Percentiles rank a stretch among this genome's conserved stretches.
Conservation (phyloP, 2,113 vertebrate species). For the Cnemophilus loriae region DNA sequence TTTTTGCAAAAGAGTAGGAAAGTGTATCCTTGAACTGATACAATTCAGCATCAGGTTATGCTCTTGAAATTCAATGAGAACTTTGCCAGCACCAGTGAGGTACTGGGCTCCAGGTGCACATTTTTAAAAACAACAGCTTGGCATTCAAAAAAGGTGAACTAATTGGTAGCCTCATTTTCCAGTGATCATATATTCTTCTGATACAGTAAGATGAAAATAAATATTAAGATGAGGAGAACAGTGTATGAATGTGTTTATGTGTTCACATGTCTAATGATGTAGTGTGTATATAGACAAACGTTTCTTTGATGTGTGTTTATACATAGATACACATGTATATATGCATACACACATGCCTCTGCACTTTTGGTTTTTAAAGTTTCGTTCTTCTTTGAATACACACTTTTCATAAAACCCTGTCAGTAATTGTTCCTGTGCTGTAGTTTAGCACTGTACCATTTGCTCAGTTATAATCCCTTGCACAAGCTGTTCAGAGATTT, state of each 20-base stretch:
- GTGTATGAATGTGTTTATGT: background rate
- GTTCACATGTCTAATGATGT: background rate
- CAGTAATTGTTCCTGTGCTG: background rate
- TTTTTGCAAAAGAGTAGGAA: background rate
- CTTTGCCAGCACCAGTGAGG: background rate
- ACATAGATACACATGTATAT: background rate
- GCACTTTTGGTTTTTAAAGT: background rate
- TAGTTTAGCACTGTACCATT: background rate
- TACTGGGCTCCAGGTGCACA: background rate
- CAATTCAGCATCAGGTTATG: background rate
- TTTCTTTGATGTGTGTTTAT: background rate
- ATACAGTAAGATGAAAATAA: background rate
- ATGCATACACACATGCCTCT: rapidly evolving
- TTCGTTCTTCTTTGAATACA: background rate
- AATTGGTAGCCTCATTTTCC: background rate
- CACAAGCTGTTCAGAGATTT: background rate
- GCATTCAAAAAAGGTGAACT: background rate
- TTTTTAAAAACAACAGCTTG: background rate
- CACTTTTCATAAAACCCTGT: background rate
- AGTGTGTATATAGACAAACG: background rate
- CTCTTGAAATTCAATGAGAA: background rate
- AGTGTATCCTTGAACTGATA: background rate
- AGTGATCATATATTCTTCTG: background rate
- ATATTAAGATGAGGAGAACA: background rate
- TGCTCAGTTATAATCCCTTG: background rate